Conservation (phyloP, 2,797 vertebrate species). For the Scleropages formosus region DNA sequence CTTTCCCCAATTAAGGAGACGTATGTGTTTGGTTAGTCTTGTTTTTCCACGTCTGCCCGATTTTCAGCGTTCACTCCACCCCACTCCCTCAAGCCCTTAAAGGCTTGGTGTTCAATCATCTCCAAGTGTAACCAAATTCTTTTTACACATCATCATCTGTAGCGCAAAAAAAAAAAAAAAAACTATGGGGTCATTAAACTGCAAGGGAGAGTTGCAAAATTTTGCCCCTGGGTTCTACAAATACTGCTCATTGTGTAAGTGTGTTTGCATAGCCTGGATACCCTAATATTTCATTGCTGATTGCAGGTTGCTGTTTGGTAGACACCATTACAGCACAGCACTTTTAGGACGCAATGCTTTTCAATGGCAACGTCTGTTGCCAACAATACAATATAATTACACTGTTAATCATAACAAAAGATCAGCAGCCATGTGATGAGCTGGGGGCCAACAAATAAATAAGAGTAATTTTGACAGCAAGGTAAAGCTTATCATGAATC, state of each 20-base stretch:
- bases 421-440: neutral
- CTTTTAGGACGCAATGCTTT: neutral
- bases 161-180: neutral
- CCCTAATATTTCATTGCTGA: neutral
- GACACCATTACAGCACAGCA: neutral
- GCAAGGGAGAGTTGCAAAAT: slow-evolving; percentile 5
- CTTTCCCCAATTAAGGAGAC: neutral
- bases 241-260: neutral
- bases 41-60: neutral
- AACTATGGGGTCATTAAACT: slow-evolving; percentile 6
- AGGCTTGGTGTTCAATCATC: neutral
- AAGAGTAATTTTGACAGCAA: too few species aligned
- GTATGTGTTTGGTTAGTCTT: neutral
- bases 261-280: neutral
- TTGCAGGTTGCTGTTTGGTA: neutral
- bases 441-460: neutral
- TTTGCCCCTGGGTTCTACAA: neutral
- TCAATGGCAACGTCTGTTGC: neutral
- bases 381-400: neutral
- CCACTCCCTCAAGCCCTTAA: neutral
- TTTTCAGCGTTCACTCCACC: neutral
- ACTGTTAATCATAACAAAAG: too few species aligned
- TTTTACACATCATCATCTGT: neutral
- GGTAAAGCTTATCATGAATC: neutral
- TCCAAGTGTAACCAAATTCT: slow-evolving; percentile 5